Conservation (phyloP, 37 sponge, comb jelly and placozoan species). For the Halisarca cf. caerulea region DNA sequence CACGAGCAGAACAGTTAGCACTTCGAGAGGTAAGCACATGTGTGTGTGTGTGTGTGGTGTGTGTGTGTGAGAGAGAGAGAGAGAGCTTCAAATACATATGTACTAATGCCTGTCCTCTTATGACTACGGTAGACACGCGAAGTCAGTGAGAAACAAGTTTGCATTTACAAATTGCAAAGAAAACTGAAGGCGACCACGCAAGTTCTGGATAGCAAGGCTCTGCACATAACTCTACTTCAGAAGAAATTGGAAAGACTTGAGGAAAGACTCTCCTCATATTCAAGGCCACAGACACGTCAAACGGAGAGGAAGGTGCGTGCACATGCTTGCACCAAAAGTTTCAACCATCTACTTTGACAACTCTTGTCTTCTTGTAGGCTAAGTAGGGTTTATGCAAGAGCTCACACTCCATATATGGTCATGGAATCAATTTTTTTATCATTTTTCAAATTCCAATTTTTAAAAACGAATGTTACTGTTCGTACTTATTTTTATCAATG, state of each 20-base stretch:
- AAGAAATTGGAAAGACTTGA: conserved; percentile 62
- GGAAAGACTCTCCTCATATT: conserved; percentile 28
- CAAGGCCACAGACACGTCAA: not conserved
- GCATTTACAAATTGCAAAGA: conserved; percentile 67
- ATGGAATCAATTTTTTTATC: no score
- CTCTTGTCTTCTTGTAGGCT: no score
- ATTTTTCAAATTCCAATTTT: no score
- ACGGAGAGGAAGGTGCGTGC: not conserved
- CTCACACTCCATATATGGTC: no score
- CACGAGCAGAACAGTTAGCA: conserved; percentile 59
- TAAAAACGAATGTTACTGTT: no score
- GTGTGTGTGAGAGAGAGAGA: not conserved
- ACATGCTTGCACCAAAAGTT: no score
- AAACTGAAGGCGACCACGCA: conserved; percentile 63
- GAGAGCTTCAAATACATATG: not conserved
- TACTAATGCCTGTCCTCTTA: not conserved
- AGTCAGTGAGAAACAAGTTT: conserved; percentile 59
- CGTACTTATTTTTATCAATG: no score
- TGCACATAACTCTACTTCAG: conserved; percentile 66
- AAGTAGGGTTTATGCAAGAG: no score
- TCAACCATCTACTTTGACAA: no score
- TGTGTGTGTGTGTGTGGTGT: not conserved
- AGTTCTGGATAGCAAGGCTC: conserved; percentile 67
- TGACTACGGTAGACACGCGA: conserved; percentile 47
- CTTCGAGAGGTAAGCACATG: conserved; percentile 59